Base-by-base conservation (phyloP, 2,888 invertebrate genomes). In the Lepidochrysops patricia region DNA sequence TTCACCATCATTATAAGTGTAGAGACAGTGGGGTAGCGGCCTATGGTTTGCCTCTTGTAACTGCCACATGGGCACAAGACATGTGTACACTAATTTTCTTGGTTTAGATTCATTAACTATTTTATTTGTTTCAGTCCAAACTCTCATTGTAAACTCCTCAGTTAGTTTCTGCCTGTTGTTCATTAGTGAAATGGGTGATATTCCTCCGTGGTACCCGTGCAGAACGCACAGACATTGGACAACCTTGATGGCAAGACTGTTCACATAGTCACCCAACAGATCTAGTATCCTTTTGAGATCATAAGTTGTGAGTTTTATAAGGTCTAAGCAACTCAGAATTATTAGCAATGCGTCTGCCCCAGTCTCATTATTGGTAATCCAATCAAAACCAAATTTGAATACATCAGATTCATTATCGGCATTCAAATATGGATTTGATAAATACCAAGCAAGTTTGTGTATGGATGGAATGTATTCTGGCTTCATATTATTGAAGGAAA, bases 401-500 rank as follows among this genome's bases (percentile, higher is more conserved):
- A 84, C 81, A 57, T 77, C 70, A 52, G 80, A 63, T 68, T 89
- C 89, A 66, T 64, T 75, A 1, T 71, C 66, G 1, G 72, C 63
- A 62, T 82, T 72, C 62, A 88, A 72, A 65, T 80, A 77, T 54
- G 84, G 79, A 62, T 88, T 84, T 19, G 87, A 86, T 9, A 89
- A 71, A 61, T 87, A 88, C 87, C 88, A 89, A 37, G 75, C 78
- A 0, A 89, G 67, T 64, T 72, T 80, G 3, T 75, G 65, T 29
- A 88, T 69, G 37, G 77, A 68, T 23, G 77, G 73, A 52, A 87
- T 73, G 61, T 70, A 70, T 58, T 78, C 71, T 6, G 78, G 72
- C 57, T 76, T 76, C 82, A 86, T 82, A 5, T 61, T 59, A 59
- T 79, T 75, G 61, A 88, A 87, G 9, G 79, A 72, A 4, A 81